Evolutionary conservation across 2,888 invertebrate species (phyloP).

Genomic region (Scaptomyza polygonia): DNA sequence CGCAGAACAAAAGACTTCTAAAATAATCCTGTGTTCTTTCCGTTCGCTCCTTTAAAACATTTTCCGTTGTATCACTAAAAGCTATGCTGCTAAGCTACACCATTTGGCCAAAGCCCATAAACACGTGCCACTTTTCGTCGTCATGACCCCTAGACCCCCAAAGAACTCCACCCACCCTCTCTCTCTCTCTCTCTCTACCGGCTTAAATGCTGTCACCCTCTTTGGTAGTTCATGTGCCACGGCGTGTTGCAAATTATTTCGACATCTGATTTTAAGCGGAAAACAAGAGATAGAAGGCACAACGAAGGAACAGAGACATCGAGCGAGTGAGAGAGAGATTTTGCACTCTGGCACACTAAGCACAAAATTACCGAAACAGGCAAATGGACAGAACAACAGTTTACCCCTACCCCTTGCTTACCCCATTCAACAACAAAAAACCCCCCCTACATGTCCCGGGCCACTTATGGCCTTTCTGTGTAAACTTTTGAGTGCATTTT

Average conservation of each 20-base stretch:
- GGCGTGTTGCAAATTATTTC: conserved; percentile 82
- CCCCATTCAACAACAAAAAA: neutral
- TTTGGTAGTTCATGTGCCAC: conserved; percentile 60
- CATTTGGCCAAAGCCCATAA: conserved; percentile 62
- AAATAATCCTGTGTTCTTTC: conserved; percentile 4
- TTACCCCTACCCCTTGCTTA: neutral
- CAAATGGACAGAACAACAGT: conserved; percentile 62
- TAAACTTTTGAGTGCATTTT: conserved; percentile 80
- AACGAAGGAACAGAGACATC: neutral
- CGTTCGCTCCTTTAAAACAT: neutral
- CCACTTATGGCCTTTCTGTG: conserved; percentile 78
- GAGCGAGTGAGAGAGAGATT: conserved; percentile 48
- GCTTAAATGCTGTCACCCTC: neutral
- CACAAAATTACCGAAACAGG: conserved; percentile 74
- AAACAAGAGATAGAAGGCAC: conserved; percentile 80
- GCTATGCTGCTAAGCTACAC: conserved; percentile 48
- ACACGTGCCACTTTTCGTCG: conserved; percentile 68
- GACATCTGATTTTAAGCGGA: conserved; percentile 84
- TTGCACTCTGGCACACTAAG: conserved; percentile 64
- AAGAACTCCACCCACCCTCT: neutral
- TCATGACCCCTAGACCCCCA: neutral
- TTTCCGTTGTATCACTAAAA: conserved; percentile 15
- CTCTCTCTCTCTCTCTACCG: neutral
- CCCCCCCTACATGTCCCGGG: conserved; percentile 21
- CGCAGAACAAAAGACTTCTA: conserved; percentile 16